Percentiles rank a stretch among this genome's conserved stretches.
These are phyloP conservation scores for Gasteruption jaculator DNA, from an alignment of 2,888 invertebrate species.

Conservation along the genomic window DNA sequence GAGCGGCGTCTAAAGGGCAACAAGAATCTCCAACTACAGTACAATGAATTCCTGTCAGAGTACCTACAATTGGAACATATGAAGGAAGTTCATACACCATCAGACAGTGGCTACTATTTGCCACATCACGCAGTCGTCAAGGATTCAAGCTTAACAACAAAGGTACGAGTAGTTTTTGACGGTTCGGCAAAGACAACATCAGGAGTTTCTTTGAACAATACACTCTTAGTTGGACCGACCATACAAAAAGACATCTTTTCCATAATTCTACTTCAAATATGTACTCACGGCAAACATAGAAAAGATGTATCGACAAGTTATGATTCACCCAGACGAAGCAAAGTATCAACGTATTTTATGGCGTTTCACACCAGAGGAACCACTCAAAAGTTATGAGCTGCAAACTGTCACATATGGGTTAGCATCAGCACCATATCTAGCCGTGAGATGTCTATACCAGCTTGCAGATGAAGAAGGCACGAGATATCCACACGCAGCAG, in stretches of 20 bases:
- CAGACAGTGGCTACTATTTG: slow-evolving; percentile 4
- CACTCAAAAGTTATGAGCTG: slow-evolving; percentile 1
- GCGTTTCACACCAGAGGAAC: slow-evolving; percentile 2
- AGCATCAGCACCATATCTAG: slow-evolving; percentile 10
- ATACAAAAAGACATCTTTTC: too few species aligned
- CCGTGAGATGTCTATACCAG: slow-evolving; percentile 6
- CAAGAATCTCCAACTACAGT: too few species aligned
- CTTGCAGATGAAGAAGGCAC: slow-evolving; percentile 9
- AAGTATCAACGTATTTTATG: slow-evolving; percentile 14
- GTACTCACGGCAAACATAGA: too few species aligned
- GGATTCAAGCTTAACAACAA: slow-evolving; percentile 3
- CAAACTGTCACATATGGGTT: too few species aligned
- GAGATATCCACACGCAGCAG: not conserved
- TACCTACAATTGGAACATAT: slow-evolving; percentile 11
- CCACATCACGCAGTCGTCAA: slow-evolving; percentile 10
- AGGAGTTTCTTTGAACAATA: slow-evolving; percentile 16
- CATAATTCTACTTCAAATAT: too few species aligned
- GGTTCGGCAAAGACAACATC: too few species aligned
- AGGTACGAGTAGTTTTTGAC: too few species aligned
- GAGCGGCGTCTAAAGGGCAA: too few species aligned
- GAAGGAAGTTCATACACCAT: slow-evolving; percentile 2
- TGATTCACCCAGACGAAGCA: slow-evolving; percentile 9
- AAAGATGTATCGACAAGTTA: too few species aligned
- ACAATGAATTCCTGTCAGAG: too few species aligned
- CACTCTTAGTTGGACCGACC: slow-evolving; percentile 15